phyloP scores from a whole-genome alignment of 2,888 invertebrate species.

The Lasioglossum lativentre region DNA sequence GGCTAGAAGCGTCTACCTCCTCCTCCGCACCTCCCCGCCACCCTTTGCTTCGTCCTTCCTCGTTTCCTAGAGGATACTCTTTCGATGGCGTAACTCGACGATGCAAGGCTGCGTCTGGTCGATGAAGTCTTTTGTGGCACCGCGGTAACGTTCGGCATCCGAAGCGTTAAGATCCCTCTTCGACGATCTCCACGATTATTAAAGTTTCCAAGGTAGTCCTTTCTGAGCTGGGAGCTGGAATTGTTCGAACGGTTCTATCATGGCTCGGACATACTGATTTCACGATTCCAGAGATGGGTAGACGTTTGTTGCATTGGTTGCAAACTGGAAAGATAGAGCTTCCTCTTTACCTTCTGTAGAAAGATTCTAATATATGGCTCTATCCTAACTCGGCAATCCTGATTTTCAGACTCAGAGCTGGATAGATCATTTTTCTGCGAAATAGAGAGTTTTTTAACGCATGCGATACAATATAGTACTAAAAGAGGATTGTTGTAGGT shows the following conservation, averaged over 20 bases:
- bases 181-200: neutral
- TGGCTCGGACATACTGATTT: neutral
- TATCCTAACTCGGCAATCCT: neutral
- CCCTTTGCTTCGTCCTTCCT: neutral
- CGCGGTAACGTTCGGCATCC: neutral
- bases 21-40: too few relatives aligned
- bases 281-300: neutral
- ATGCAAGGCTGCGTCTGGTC: constrained; percentile 27
- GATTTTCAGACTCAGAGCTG: neutral
- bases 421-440: too few relatives aligned
- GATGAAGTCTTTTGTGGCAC: neutral
- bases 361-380: too few relatives aligned
- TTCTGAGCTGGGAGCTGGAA: neutral
- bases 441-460: too few relatives aligned
- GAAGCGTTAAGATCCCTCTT: neutral
- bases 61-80: constrained; percentile 48
- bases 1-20: constrained; percentile 75
- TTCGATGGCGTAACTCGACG: constrained; percentile 37
- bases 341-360: too few relatives aligned
- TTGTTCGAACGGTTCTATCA: neutral
- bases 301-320: too few relatives aligned
- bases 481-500: too few relatives aligned
- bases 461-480: too few relatives aligned
- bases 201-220: neutral
- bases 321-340: too few relatives aligned